Evolutionary conservation across 1,140 invertebrate genomes (phyloP).

Genomic region (Heliconius melpomene): DNA sequence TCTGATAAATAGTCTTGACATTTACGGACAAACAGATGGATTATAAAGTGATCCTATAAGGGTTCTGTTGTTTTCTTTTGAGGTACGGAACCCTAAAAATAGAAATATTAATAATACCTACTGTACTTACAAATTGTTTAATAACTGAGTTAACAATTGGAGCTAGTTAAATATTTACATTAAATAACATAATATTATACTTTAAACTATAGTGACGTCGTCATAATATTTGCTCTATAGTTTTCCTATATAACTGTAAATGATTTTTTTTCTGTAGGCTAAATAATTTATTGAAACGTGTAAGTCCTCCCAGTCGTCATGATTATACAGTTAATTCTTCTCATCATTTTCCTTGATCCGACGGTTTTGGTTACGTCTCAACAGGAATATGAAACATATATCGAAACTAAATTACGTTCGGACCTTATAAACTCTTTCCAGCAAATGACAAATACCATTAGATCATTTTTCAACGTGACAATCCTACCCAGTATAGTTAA

Average conservation of each 20-base stretch:
- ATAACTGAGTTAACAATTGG: not conserved
- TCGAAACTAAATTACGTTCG: constrained; percentile 18
- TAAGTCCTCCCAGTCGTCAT: not conserved
- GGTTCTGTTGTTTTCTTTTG: too few relatives aligned
- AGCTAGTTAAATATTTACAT: not conserved
- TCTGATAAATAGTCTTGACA: too few relatives aligned
- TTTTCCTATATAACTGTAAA: not conserved
- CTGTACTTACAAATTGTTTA: not conserved
- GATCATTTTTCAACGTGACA: constrained; percentile 36
- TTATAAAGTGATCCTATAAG: too few relatives aligned
- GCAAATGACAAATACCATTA: constrained; percentile 24
- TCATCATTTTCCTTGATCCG: not conserved
- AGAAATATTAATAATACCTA: too few relatives aligned
- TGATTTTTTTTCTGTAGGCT: too few relatives aligned
- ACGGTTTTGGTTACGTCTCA: not conserved
- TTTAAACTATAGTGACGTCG: not conserved
- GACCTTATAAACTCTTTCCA: constrained; percentile 20
- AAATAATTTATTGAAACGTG: not conserved
- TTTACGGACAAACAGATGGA: too few relatives aligned
- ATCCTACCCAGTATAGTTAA: not conserved
- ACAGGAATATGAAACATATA: constrained; percentile 13
- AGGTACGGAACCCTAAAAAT: too few relatives aligned
- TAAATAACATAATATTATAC: not conserved
- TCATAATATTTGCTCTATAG: not conserved
- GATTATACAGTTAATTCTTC: not conserved